Base-by-base conservation (phyloP, 2,797 vertebrate genomes). In the Cebuella pygmaea region DNA sequence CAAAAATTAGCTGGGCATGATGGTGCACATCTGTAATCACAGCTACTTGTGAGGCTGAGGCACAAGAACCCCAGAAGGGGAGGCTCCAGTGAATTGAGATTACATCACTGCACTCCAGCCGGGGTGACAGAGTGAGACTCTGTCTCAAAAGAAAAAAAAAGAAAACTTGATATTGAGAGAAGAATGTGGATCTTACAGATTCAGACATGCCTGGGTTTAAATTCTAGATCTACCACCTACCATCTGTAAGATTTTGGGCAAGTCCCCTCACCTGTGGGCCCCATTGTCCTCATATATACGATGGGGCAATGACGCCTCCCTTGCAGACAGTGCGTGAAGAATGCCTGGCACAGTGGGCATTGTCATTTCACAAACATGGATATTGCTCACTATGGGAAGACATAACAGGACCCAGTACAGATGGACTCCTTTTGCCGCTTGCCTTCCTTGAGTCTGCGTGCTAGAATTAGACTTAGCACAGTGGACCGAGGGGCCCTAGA, bases 351-450 rank as follows among this genome's bases (percentile, higher is more conserved):
- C 26, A 0, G 12, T 2, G 33, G 70, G 48, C 72, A 0, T 41
- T 13, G 0, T 9, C 20, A 1, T 2, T 4, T 33, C 78, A 27
- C 48, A 36, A 26, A 7, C 27, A 27, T 1, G 0, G 48, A 39
- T 26, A 2, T 2, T 52, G 33, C 46, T 90, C 27, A 27, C 75
- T 46, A 33, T 1, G 12, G 5, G 17, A 67, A 5, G 72, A 12
- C 4, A 4, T 1, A 13, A 10, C 3, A 67, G 70, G 59, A 83
- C 36, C 72, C n/a, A 11, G 0, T 30, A 36, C 14, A 61, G 61
- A 19, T 24, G 8, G 1, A 2, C 15, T 79, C 7, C 50, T 33
- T 59, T 41, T 64, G 12, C 52, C 48, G 3, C 70, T 64, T 26
- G n/a, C 52, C 26, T 20, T 72, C 36, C 2, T 17, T 15, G 22